These are phyloP conservation scores for Drosophila murphyi DNA, from an alignment of 1,140 invertebrate species.

Conservation along the genomic window DNA sequence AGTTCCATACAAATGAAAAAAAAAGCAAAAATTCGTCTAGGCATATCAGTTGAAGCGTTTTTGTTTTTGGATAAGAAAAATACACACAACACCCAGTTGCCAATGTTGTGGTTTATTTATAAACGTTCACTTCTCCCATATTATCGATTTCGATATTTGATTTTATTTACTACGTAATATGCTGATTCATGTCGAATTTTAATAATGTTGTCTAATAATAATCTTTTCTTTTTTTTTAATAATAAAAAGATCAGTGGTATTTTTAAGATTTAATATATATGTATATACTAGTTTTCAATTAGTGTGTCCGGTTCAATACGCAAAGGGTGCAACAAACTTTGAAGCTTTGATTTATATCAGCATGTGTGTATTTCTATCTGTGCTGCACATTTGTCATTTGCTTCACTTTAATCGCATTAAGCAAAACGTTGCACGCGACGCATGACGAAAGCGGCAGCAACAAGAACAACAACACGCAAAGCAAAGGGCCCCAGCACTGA, in stretches of 20 bases:
- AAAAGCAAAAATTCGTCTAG: slow-evolving; percentile 1
- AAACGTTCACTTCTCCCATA: too few species aligned
- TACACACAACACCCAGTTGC: slow-evolving; percentile 4
- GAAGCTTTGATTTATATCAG: slow-evolving; percentile 63
- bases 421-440: slow-evolving; percentile 67
- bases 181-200: too few species aligned
- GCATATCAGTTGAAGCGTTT: slow-evolving; percentile 15
- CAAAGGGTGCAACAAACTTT: slow-evolving; percentile 63
- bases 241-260: not conserved
- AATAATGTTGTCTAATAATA: not conserved
- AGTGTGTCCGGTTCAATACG: not conserved
- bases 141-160: too few species aligned
- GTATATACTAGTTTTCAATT: not conserved
- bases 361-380: slow-evolving; percentile 6
- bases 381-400: slow-evolving; percentile 40
- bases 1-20: slow-evolving; percentile 24
- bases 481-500: slow-evolving; percentile 54
- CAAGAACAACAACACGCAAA: slow-evolving; percentile 7
- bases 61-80: slow-evolving; percentile 21
- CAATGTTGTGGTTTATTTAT: not conserved
- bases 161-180: too few species aligned
- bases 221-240: not conserved
- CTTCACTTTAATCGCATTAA: slow-evolving; percentile 71
- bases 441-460: slow-evolving; percentile 49
- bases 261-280: too few species aligned